Conservation (phyloP, 23 tunicate species). For the Phallusia fumigata region DNA sequence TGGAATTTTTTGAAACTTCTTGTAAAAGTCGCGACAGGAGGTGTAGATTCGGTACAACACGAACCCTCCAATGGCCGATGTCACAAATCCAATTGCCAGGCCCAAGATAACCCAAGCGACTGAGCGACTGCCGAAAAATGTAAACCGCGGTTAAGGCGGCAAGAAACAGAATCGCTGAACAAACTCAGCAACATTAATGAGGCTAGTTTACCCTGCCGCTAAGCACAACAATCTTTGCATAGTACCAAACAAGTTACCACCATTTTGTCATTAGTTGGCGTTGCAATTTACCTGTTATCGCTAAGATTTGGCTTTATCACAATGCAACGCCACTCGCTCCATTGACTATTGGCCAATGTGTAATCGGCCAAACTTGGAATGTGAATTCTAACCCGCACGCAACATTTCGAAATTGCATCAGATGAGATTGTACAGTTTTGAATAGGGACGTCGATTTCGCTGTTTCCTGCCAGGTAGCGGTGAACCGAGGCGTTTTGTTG, state of each 20-base stretch:
- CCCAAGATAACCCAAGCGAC: neutral
- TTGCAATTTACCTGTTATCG: neutral
- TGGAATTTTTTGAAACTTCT: neutral
- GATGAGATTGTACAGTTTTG: neutral
- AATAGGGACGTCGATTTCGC: neutral
- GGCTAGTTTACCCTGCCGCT: neutral
- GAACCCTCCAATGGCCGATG: neutral
- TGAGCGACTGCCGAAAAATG: neutral
- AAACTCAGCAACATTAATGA: too few relatives aligned
- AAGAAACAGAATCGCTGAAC: too few relatives aligned
- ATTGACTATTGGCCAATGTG: neutral
- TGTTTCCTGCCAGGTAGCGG: neutral
- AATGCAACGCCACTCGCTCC: conserved; percentile 10
- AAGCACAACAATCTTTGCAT: neutral
- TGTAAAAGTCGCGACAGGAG: neutral
- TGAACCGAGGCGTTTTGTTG: neutral
- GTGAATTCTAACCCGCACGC: neutral
- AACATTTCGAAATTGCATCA: neutral
- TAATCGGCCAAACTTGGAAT: neutral
- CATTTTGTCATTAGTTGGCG: neutral
- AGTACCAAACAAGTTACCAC: neutral
- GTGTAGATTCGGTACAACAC: neutral
- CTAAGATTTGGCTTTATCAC: neutral
- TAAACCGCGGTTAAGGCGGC: neutral
- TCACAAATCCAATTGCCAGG: neutral